Evolutionary conservation across 2,888 invertebrate species (phyloP), one percentile per base, ranked within the genome.

Genomic region (Eulithis prunata): DNA sequence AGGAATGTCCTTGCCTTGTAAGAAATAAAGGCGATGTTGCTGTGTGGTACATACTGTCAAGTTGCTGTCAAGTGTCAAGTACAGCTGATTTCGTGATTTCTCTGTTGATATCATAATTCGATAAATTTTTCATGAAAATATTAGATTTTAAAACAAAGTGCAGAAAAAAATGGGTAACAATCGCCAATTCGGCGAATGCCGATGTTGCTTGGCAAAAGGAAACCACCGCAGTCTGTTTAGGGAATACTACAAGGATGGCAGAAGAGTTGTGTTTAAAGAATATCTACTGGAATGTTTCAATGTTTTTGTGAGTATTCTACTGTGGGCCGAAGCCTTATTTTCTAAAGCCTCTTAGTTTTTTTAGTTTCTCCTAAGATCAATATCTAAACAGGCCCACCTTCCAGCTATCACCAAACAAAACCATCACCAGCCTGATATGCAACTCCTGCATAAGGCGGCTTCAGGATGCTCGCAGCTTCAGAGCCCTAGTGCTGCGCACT

Each of bases 271-370:
- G 3, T 82, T 78, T 67, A 74, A 72, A 11, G 78, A 80, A 64
- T 69, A 75, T 13, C 73, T 82, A 36, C 57, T 75, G 32, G 76
- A 81, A 61, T 81, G 80, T 64, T 81, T 77, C 58, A 81, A 78
- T 75, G 71, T 80, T 66, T 73, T 70, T 32, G 82, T 82, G 63
- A 79, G 79, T 76, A 63, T 14, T 14, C 51, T 52, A 43, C 32
- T n/a, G n/a, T n/a, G n/a, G n/a, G n/a, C n/a, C n/a, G n/a, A n/a
- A n/a, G n/a, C n/a, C n/a, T n/a, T n/a, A n/a, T n/a, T 32, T 32
- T 32, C 32, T 3, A 32, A 3, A 32, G n/a, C n/a, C n/a, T 32
- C 32, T 32, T 32, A 32, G 2, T 3, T 32, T 32, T 3, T 32
- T 32, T 32, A 32, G 32, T 32, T 3, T 3, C 32, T 32, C 32